Evolutionary conservation across 2,888 invertebrate genomes (phyloP), one percentile per base, ranked within the genome.

Genomic region (Molorchus minor): DNA sequence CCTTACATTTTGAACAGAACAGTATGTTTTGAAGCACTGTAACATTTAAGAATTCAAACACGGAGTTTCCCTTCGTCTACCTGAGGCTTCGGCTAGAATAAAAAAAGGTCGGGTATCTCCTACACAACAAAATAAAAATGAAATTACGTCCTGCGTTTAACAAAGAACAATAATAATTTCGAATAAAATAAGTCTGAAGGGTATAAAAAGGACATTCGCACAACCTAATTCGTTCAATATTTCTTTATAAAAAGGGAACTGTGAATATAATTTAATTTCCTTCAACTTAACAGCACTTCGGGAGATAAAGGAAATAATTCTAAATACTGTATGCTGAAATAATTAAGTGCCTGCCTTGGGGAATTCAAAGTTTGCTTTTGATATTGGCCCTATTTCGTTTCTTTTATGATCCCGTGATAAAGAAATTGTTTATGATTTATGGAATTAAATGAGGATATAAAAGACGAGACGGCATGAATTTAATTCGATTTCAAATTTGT

Each of bases 261-360:
- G 55, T 40, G 64, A 67, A 67, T 64, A 62, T 56, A 62, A 67
- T 67, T 58, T 64, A 57, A 44, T 58, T 44, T 64, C 51, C 55
- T 47, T 43, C 46, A 53, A 25, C 46, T 62, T 52, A 56, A 60
- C 52, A 56, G 38, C 46, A 52, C 49, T 55, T 44, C 25, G 58
- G 44, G 56, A 44, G 44, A 60, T 44, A 56, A 62, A 56, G 52
- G 25, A 46, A 44, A 61, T 58, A 57, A 58, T 57, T 51, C 35
- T 36, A 38, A 46, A 44, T 52, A 46, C 33, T 46, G 52, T 41
- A 52, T 59, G 44, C 43, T 21, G 49, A 60, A 56, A 44, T 59
- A 62, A 62, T 59, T 62, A 58, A 59, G 62, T 59, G 60, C 55
- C 36, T 33, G 21, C 25, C 53, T 51, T 52, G 43, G 30, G 56